Evolutionary conservation across 1,140 invertebrate genomes (phyloP).

Genomic region (Calosoma granatense): DNA sequence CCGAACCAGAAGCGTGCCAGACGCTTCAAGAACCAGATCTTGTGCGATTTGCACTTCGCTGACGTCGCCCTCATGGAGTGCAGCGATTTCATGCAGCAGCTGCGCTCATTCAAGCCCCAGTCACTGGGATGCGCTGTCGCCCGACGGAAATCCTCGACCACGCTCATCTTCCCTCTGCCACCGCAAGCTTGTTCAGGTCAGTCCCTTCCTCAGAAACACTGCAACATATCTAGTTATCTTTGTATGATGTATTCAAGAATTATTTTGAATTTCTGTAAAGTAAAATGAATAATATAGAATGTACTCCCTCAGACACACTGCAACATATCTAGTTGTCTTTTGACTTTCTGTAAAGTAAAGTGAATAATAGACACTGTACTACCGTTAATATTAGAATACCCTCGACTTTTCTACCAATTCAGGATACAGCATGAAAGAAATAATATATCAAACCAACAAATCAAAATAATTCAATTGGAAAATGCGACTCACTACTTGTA

Average conservation of each 20-base stretch:
- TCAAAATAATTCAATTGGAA: no score
- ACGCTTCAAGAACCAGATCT: constrained; percentile 72
- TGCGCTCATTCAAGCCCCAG: constrained; percentile 90
- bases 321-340: no score
- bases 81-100: constrained; percentile 92
- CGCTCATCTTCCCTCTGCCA: constrained; percentile 84
- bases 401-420: no score
- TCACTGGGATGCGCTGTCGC: constrained; percentile 88
- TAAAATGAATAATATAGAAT: not conserved
- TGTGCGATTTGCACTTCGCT: constrained; percentile 83
- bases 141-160: constrained; percentile 83
- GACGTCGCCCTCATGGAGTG: constrained; percentile 94
- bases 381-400: no score
- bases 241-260: no score
- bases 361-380: not conserved
- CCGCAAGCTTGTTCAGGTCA: constrained; percentile 89
- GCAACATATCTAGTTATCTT: no score
- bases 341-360: not conserved
- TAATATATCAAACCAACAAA: no score
- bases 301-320: not conserved
- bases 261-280: not conserved
- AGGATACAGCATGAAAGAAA: no score
- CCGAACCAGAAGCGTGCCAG: constrained; percentile 74
- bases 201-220: constrained; percentile 16
- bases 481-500: no score